These are phyloP conservation scores for Ashinkailepas kermadecensis DNA, from an alignment of 2,888 invertebrate genomes.

Conservation along the genomic window DNA sequence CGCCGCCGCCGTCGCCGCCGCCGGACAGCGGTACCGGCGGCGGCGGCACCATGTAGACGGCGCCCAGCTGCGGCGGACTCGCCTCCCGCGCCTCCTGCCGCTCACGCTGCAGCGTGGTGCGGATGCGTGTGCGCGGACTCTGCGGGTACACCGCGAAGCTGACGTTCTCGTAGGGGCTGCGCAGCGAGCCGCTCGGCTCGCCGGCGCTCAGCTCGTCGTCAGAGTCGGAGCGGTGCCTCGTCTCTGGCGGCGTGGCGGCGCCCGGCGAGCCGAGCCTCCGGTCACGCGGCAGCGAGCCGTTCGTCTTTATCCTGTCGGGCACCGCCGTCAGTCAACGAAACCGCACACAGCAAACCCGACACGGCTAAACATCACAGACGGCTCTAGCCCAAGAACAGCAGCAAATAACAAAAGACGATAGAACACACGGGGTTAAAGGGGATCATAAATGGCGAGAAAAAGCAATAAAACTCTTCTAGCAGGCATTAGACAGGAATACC, in stretches of 20 bases:
- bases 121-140: conserved; percentile 42
- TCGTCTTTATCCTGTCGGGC: conserved; percentile 68
- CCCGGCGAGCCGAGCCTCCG: conserved; percentile 30
- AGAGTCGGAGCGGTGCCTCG: conserved; percentile 23
- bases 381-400: no score
- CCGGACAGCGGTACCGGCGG: neutral
- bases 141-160: conserved; percentile 37
- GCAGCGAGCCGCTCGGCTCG: conserved; percentile 33
- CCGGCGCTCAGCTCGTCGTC: conserved; percentile 21
- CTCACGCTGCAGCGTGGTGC: conserved; percentile 37
- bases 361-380: no score
- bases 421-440: no score
- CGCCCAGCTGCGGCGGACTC: neutral
- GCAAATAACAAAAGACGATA: no score
- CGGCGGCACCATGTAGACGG: conserved; percentile 2
- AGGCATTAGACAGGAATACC: no score
- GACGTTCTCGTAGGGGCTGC: conserved; percentile 36
- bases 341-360: no score
- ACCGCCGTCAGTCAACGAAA: no score
- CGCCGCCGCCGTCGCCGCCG: neutral
- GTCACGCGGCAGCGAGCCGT: conserved; percentile 72
- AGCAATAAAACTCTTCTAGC: no score
- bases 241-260: neutral
- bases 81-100: conserved; percentile 29
- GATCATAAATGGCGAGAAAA: no score